phyloP scores from a whole-genome alignment of 1,140 invertebrate species.

The Rhagoletis zephyria region DNA sequence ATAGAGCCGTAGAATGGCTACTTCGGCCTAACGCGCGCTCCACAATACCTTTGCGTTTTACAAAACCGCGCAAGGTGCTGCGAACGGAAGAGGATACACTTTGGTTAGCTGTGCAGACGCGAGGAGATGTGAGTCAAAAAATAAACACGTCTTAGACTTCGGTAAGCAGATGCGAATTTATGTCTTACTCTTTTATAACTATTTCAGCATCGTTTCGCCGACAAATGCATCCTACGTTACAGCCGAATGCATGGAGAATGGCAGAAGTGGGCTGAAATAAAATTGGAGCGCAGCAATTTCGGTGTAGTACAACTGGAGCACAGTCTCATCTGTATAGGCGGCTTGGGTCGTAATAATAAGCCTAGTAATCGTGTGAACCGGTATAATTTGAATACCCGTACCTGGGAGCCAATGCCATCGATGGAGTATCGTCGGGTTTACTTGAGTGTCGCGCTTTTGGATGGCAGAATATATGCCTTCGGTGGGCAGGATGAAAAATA shows the following conservation, averaged over 20 bases:
- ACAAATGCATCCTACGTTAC: neutral
- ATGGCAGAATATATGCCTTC: conserved; percentile 3
- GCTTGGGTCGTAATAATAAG: conserved; percentile 3
- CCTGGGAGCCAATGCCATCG: conserved; percentile 23
- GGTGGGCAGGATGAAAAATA: conserved; percentile 26
- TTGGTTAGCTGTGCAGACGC: neutral
- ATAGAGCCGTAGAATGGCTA: neutral
- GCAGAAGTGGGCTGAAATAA: conserved; percentile 29
- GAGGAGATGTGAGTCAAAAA: neutral
- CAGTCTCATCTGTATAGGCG: neutral
- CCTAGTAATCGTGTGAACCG: conserved; percentile 6
- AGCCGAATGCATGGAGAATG: neutral
- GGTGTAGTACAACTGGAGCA: neutral
- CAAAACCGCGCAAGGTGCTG: neutral
- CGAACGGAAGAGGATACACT: neutral
- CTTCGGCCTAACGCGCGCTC: neutral
- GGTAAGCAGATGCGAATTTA: neutral
- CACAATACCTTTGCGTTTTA: neutral
- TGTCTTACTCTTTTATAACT: neutral
- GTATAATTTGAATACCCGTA: conserved; percentile 1
- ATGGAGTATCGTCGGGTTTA: conserved; percentile 34
- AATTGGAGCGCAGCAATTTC: conserved; percentile 17
- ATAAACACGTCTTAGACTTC: neutral
- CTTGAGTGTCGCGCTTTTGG: conserved; percentile 5
- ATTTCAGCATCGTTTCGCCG: neutral